Evolutionary conservation across 2,113 vertebrate species (phyloP), one percentile per base, ranked within the genome.

Genomic region (Prochilodus magdalenae): DNA sequence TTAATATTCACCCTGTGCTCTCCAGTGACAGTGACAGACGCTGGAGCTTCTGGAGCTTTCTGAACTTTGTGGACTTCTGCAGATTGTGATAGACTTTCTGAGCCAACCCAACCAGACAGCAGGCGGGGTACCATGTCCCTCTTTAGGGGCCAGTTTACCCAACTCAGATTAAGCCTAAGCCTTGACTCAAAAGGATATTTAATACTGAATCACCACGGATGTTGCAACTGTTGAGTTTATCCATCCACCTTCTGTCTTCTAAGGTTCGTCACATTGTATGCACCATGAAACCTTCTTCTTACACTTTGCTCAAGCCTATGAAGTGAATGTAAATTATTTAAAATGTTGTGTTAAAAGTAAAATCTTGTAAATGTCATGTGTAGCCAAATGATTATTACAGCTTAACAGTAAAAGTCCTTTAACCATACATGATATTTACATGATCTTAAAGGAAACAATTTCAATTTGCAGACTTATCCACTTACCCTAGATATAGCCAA

Each of bases 251-350:
- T 51, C 49, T 51, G 13, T 18, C 15, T 89, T 36, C 6, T 36
- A 4, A 36, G 33, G 40, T 44, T 85, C 83, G 85, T 69, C 14
- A 79, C 7, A 7, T 87, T 72, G 83, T 16, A 36, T 63, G 30
- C 66, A 79, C 71, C 73, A 82, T 69, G 40, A 44, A 44, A 44
- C 40, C 75, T 78, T 53, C 75, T 75, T 70, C 51, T 29, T 12
- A 15, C 53, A 11, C 53, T 75, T 36, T n/a, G n/a, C n/a, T n/a
- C n/a, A n/a, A n/a, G n/a, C n/a, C n/a, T 44, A 11, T 44, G 40
- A 44, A 44, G 8, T 44, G 40, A 44, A 5, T 44, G 8, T 36
- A 36, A 36, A 36, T 36, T 36, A 36, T 36, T 3, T 6, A 36
- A 36, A 36, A 6, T 4, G n/a, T n/a, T n/a, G n/a, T n/a, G n/a